Percentiles rank a stretch among this genome's conserved stretches.
These are phyloP conservation scores for Helleia helle DNA, from an alignment of 2,888 invertebrate genomes.

Conservation along the genomic window DNA sequence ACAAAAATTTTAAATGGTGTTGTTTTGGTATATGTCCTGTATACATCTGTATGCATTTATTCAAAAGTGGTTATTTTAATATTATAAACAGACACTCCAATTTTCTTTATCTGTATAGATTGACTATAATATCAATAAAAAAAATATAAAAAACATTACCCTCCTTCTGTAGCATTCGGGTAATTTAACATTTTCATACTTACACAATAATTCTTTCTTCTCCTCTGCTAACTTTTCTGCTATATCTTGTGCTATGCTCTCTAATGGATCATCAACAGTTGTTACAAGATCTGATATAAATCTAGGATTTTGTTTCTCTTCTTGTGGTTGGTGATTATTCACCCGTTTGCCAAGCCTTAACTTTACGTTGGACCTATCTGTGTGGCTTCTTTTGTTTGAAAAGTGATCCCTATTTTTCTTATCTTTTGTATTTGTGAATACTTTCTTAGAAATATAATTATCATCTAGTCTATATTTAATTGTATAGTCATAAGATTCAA, in stretches of 20 bases:
- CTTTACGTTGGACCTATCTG: slow-evolving; percentile 74
- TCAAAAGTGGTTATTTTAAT: too few species aligned
- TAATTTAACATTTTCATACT: too few species aligned
- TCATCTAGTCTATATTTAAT: slow-evolving; percentile 76
- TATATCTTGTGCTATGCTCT: slow-evolving; percentile 80
- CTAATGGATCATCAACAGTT: slow-evolving; percentile 62
- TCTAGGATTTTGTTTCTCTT: slow-evolving; percentile 69
- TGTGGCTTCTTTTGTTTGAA: slow-evolving; percentile 73
- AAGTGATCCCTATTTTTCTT: slow-evolving; percentile 29
- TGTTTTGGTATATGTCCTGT: too few species aligned
- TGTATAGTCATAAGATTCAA: slow-evolving; percentile 85
- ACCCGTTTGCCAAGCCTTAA: slow-evolving; percentile 70
- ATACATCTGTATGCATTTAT: too few species aligned
- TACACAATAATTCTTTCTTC: slow-evolving; percentile 82
- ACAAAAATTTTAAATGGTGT: too few species aligned
- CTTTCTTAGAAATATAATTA: slow-evolving; percentile 49
- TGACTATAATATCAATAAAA: too few species aligned
- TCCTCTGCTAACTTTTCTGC: slow-evolving; percentile 82
- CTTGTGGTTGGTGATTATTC: slow-evolving; percentile 49
- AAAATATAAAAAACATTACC: too few species aligned
- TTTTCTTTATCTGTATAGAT: too few species aligned
- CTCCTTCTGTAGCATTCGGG: too few species aligned
- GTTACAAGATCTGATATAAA: slow-evolving; percentile 74
- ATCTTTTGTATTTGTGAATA: slow-evolving; percentile 40
- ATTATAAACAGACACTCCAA: too few species aligned